Evolutionary conservation across 2,888 invertebrate genomes (phyloP).

Genomic region (Cheilosia urbana): DNA sequence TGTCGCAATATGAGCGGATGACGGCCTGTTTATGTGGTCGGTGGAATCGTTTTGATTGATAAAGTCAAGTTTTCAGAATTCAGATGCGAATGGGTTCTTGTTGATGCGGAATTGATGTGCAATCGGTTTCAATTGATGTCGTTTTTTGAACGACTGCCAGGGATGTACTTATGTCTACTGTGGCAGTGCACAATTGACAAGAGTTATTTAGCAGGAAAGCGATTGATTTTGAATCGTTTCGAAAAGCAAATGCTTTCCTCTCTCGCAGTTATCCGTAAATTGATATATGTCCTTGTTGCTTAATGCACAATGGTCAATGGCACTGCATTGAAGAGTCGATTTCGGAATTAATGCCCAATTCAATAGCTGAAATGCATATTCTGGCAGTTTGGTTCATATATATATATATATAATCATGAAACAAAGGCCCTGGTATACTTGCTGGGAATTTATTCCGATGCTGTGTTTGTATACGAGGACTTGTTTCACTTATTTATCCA

Average conservation of each 20-base stretch:
- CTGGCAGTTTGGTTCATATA: background rate
- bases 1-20: slow-evolving; percentile 11
- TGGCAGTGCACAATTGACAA: background rate
- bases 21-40: slow-evolving; percentile 23
- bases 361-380: slow-evolving; percentile 12
- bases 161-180: background rate
- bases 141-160: slow-evolving; percentile 34
- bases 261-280: slow-evolving; percentile 43
- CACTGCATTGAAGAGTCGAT: slow-evolving; percentile 7
- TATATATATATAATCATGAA: background rate
- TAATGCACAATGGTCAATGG: slow-evolving; percentile 17
- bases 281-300: slow-evolving; percentile 46
- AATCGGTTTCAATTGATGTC: slow-evolving; percentile 56
- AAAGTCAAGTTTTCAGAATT: slow-evolving; percentile 69
- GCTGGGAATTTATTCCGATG: background rate
- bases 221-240: slow-evolving; percentile 50
- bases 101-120: slow-evolving; percentile 52
- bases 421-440: background rate
- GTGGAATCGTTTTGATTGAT: slow-evolving; percentile 62
- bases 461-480: too few relatives aligned
- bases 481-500: too few relatives aligned
- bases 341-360: slow-evolving; percentile 27
- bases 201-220: slow-evolving; percentile 16
- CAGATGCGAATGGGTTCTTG: slow-evolving; percentile 52
- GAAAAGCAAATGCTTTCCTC: slow-evolving; percentile 38